Base-by-base conservation (phyloP, 2,888 invertebrate genomes). In the Pogonocherus hispidulus region DNA sequence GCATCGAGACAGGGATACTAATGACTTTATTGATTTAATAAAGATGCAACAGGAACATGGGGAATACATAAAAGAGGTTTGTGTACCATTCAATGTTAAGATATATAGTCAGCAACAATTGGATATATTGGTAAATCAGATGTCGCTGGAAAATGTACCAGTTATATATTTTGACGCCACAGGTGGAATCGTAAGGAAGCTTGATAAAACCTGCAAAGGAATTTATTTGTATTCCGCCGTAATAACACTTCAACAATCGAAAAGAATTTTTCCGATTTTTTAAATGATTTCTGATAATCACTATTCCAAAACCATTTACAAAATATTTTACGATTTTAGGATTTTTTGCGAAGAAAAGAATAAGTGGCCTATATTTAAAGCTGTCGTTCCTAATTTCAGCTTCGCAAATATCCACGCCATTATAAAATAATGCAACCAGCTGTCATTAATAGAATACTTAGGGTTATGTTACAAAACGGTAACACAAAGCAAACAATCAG, bases 71-170 rank as follows among this genome's bases (percentile, higher is more conserved):
- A 27, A 56, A 49, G 56, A 65, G 57, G 59, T 59, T 5, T 27
- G 54, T 65, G 37, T 55, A 35, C 66, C 62, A 3, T 62, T 66
- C 16, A 62, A 54, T 18, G 62, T 62, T 3, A 60, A 66, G 51
- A 14, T 47, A 23, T 59, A 59, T 32, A 67, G 74, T 32, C 5
- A 14, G 8, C 55, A 69, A 23, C 69, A 73, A 60, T 18, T 69
- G 3, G 16, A 19, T 14, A 22, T 70, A 8, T 44, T 68, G 9
- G 20, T 67, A 32, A 64, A 67, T 11, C 54, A 57, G 46, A 60
- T 18, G 8, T 9, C 8, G 8, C n/a, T 14, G 5, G 14, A 32
- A 47, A 18, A 9, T 16, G 11, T 60, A 3, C 64, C 69, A 8
- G 16, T 59, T 8, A 46, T 68, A 23, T 37, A 41, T 37, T 68